Evolutionary conservation across 2,797 vertebrate species (phyloP).

Genomic region (Anomalospiza imberbis): DNA sequence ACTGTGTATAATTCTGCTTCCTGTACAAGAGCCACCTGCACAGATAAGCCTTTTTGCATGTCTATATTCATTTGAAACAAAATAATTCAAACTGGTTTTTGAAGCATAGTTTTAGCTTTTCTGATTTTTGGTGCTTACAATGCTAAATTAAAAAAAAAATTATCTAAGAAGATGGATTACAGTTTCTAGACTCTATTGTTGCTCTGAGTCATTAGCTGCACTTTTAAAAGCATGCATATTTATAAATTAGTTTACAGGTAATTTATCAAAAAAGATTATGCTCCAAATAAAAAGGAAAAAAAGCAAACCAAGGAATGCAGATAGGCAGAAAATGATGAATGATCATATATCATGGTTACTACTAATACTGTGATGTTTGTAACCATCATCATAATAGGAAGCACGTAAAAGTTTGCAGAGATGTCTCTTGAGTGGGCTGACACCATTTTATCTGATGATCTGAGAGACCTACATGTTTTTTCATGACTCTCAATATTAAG

Average conservation of each 20-base stretch:
- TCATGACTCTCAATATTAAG: neutral
- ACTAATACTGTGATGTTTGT: neutral
- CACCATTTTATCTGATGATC: neutral
- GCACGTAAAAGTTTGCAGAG: neutral
- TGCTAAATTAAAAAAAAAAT: neutral
- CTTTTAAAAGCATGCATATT: neutral
- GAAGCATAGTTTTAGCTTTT: neutral
- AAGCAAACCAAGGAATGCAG: neutral
- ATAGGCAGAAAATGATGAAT: neutral
- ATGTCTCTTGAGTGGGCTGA: neutral
- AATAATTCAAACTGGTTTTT: constrained; percentile 18
- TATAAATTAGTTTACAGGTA: neutral
- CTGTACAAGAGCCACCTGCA: constrained; percentile 54
- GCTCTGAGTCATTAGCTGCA: neutral
- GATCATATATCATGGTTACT: neutral
- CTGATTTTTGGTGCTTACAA: neutral
- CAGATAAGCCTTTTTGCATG: constrained; percentile 50
- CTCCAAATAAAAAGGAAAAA: neutral
- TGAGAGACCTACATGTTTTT: neutral
- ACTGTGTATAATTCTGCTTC: constrained; percentile 65
- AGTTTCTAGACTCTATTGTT: neutral
- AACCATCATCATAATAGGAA: neutral
- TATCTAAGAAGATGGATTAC: neutral
- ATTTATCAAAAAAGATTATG: neutral
- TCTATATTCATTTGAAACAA: constrained; percentile 36